A percentile compares a stretch with the other conserved stretches of the same genome.
Evolutionary conservation across 2,888 invertebrate genomes (phyloP).

Genomic region (Eupeodes latifasciatus): DNA sequence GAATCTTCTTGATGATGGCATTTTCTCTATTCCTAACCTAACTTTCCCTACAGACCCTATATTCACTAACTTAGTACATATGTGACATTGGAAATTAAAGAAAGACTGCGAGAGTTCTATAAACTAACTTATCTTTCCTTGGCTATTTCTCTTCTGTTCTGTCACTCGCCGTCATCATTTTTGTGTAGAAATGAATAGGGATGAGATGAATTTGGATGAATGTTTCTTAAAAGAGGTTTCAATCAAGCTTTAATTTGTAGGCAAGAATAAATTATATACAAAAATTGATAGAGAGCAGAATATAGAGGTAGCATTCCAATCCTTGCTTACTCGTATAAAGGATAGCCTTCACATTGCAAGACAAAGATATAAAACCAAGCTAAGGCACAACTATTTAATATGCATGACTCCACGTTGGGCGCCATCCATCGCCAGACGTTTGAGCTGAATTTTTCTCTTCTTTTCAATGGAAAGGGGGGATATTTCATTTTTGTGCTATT

Average conservation of each 20-base stretch:
- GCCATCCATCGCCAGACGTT: constrained; percentile 7
- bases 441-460: constrained; percentile 13
- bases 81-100: constrained; percentile 56
- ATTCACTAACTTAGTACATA: neutral
- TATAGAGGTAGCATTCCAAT: too few relatives aligned
- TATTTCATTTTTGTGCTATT: constrained; percentile 40
- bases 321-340: too few relatives aligned
- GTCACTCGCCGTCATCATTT: neutral
- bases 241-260: neutral
- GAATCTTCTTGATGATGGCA: constrained; percentile 37
- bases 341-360: constrained; percentile 1
- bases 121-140: constrained; percentile 6
- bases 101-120: constrained; percentile 29
- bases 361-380: neutral
- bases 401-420: constrained; percentile 62
- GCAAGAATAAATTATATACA: constrained; percentile 16
- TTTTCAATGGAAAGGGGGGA: neutral
- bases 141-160: neutral
- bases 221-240: neutral
- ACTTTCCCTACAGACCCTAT: too few relatives aligned
- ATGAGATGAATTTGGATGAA: too few relatives aligned
- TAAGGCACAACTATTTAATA: constrained; percentile 51
- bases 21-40: neutral
- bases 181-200: neutral
- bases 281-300: neutral